A percentile compares a stretch with the other conserved stretches of the same genome.
Evolutionary conservation across 1,140 invertebrate species (phyloP).

Genomic region (Alviniconcha marisindica): DNA sequence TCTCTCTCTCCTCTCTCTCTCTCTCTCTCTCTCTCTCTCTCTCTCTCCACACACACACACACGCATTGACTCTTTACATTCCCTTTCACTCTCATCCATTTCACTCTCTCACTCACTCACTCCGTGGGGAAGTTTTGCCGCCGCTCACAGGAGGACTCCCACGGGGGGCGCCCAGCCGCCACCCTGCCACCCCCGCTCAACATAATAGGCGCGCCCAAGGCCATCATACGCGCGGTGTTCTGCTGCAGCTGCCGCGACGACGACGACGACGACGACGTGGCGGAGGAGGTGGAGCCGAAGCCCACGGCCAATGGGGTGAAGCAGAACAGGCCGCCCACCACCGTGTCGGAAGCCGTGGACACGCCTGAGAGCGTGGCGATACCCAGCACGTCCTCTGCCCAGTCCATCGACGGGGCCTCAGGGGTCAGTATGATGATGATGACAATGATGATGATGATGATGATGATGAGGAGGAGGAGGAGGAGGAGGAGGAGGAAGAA

Average conservation of each 20-base stretch:
- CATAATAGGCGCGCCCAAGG: slow-evolving; percentile 93
- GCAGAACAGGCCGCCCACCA: neutral
- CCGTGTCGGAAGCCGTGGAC: neutral
- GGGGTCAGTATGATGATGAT: neutral
- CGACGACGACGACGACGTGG: slow-evolving; percentile 21
- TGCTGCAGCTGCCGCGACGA: slow-evolving; percentile 44
- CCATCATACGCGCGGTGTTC: slow-evolving; percentile 50
- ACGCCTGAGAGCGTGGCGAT: neutral
- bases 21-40: no score
- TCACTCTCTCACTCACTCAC: no score
- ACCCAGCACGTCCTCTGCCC: neutral
- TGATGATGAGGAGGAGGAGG: no score
- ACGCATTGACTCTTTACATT: no score
- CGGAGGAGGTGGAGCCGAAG: neutral
- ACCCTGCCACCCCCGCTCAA: slow-evolving; percentile 93
- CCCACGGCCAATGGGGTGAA: slow-evolving; percentile 7
- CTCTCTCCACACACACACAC: no score
- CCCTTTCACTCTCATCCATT: no score
- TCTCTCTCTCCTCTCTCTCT: no score
- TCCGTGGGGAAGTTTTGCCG: no score
- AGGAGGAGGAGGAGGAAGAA: no score
- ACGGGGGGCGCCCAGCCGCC: slow-evolving; percentile 88
- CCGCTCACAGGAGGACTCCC: slow-evolving; percentile 89
- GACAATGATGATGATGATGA: no score
- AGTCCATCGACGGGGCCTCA: neutral